Evolutionary conservation across 2,797 vertebrate species (phyloP), one percentile per base, ranked within the genome.

Genomic region (Hephaestus fuliginosus): DNA sequence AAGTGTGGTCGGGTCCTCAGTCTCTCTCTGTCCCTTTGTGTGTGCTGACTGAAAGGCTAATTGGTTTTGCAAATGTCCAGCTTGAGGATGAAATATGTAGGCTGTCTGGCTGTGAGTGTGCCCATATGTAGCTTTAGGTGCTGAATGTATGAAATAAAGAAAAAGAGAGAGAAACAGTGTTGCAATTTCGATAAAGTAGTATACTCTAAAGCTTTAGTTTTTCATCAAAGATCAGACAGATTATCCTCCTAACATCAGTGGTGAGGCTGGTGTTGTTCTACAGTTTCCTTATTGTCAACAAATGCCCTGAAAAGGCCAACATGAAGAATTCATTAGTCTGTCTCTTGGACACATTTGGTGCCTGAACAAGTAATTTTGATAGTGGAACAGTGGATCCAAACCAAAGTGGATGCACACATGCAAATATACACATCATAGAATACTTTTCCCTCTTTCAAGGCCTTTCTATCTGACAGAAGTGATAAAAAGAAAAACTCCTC

Each of bases 31-130:
- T 57, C 8, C 43, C 58, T 62, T 41, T 51, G 4, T 64, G 51
- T 30, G 49, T 48, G 55, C 20, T 55, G n/a, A 81, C 28, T 18
- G 53, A 70, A 56, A 56, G 3, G 3, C 3, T 74, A 76, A 79
- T 69, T 67, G 56, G 25, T 83, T 85, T 86, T 22, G 66, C 74
- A 78, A 81, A 77, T 74, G 74, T 55, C 30, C 30, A 25, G 13
- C 51, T 30, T 46, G 17, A 70, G 15, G n/a, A 36, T 22, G 51
- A 52, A 63, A 71, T 41, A 64, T 33, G 12, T 51, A 33, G 63
- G 13, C n/a, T 36, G 11, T 46, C n/a, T 43, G 11, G 55, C 15
- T 53, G n/a, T 14, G 6, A 69, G 65, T 28, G 9, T 62, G 41
- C 53, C 41, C 39, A 30, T 49, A 62, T 39, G 25, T 33, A 46